Base-by-base conservation (phyloP, 2,113 vertebrate genomes). In the Chascanopsetta lugubris region DNA sequence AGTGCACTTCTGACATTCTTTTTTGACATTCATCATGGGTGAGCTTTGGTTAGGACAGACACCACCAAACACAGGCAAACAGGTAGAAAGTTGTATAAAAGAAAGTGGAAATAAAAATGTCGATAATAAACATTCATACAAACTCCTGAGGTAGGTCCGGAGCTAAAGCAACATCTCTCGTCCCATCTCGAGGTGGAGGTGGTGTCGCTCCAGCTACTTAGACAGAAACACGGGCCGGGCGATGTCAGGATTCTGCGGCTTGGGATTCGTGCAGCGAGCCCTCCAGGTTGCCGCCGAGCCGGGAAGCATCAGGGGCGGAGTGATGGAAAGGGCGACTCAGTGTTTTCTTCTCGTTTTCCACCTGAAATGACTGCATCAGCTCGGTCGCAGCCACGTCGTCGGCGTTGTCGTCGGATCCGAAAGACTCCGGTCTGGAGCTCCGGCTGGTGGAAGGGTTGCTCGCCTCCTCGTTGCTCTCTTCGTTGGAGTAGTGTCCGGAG, bases 401-500 rank as follows among this genome's bases (percentile, higher is more conserved):
- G 8, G 58, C 4, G 1, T 21, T 8, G 20, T 73, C 45, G 0
- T 78, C 62, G 0, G 53, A 10, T 40, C 49, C 64, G 1, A 79
- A 74, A 25, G 82, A 80, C 2, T 50, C 65, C 2, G 85, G 69
- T 8, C 84, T 72, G 69, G 68, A 81, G 5, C 86, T 82, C 1
- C 62, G 66, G 71, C 75, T 85, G 0, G 86, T 84, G 0, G 92
- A 88, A 6, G 90, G 87, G 57, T 92, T 91, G 38, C 93, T 86
- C 79, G 93, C 92, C 61, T 89, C 89, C 21, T 87, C 87, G 0
- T 96, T 95, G 2, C 89, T 93, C 69, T 95, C 96, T 48, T 97
- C 96, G 0, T 94, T 94, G 6, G 97, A 98, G 84, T 94, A 97
- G 63, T 95, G 90, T 34, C 96, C 96, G 0, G 96, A 98, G 87